Evolutionary conservation across 2,797 vertebrate genomes (phyloP), one percentile per base, ranked within the genome.

Genomic region (Trachurus trachurus): DNA sequence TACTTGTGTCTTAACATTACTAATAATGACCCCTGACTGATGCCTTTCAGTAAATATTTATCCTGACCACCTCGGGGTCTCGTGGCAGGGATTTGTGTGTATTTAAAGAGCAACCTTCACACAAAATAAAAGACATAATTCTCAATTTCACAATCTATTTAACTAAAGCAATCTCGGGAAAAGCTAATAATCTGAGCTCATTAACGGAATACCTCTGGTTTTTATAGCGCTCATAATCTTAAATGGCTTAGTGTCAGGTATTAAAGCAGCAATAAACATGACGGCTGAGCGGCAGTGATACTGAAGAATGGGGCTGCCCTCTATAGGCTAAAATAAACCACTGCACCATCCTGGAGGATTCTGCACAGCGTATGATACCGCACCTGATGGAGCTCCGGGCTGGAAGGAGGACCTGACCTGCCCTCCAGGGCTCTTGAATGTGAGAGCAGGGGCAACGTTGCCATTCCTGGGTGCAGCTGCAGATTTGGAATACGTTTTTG

Each of bases 331-430:
- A 8, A 75, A 62, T 0, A 29, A 16, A 71, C 1, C 81, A 73
- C 76, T 87, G 21, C 84, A 75, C 6, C 8, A 37, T 37, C 34
- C 34, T 37, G 34, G 7, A 74, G 10, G 16, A 17, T 74, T 66
- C 11, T 68, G 26, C 8, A 21, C 6, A 54, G 47, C 9, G 9
- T 9, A 40, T 63, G 66, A 64, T 47, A 34, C 47, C 74, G 0
- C 96, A 98, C 97, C 97, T 97, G 96, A 57, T 87, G 87, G 91
- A 73, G 59, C 93, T 47, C 93, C 83, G 22, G 90, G 82, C 37
- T 95, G 96, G 95, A 91, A 95, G 76, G 91, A 77, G 0, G 93
- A 79, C 81, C 95, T 97, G 1, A 68, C 86, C 7, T 90, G 83
- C 60, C 92, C 66, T 31, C 85, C 87, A 0, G 76, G 10, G n/a